These are phyloP conservation scores for Caenorhabditis sinica DNA, from an alignment of 2,888 invertebrate genomes.

Conservation along the genomic window DNA sequence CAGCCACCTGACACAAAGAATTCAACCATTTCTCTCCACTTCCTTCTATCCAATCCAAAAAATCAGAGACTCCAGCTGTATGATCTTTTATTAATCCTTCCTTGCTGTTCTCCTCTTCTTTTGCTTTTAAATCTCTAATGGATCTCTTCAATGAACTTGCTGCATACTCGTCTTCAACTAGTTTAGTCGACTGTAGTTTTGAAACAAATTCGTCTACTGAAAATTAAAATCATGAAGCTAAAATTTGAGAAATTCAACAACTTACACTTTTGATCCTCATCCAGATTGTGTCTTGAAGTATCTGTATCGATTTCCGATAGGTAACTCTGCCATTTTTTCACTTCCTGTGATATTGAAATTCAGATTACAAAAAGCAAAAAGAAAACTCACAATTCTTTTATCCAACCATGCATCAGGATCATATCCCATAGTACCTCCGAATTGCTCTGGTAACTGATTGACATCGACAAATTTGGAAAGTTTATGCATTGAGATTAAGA, in stretches of 20 bases:
- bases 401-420: conserved; percentile 90
- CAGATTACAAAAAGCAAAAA: too few species aligned
- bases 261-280: conserved; percentile 54
- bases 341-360: too few species aligned
- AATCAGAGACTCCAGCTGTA: conserved; percentile 71
- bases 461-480: conserved; percentile 88
- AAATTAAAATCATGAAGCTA: neutral
- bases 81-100: conserved; percentile 74
- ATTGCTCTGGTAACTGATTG: conserved; percentile 88
- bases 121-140: conserved; percentile 58
- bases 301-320: conserved; percentile 39
- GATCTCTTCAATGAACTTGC: conserved; percentile 58
- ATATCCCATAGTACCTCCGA: conserved; percentile 89
- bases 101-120: conserved; percentile 69
- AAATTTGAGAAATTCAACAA: neutral
- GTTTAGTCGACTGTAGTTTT: conserved; percentile 48
- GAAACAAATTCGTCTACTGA: conserved; percentile 62
- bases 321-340: conserved; percentile 62
- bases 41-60: conserved; percentile 84
- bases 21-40: conserved; percentile 89
- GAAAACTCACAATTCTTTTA: conserved; percentile 87
- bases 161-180: conserved; percentile 65
- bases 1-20: conserved; percentile 86
- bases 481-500: conserved; percentile 88
- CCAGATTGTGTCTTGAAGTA: conserved; percentile 43